Percentiles rank a stretch among this genome's conserved stretches.
Evolutionary conservation across 2,113 vertebrate species (phyloP).

Genomic region (Andinoacara biseriatus): DNA sequence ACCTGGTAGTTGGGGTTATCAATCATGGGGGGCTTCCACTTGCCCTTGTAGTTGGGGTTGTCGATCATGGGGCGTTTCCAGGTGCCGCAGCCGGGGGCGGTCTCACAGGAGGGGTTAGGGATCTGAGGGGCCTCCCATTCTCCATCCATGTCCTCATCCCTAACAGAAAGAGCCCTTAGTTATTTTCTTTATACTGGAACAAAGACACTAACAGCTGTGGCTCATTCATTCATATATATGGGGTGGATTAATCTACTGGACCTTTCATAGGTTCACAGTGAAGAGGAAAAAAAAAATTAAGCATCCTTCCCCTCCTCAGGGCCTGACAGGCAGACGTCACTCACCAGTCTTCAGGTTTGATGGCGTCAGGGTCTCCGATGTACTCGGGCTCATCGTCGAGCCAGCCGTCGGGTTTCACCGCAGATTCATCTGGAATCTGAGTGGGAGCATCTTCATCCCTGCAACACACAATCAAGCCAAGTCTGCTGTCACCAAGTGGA

Average conservation of each 20-base stretch:
- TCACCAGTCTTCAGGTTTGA: conserved; percentile 91
- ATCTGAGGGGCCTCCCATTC: conserved; percentile 98
- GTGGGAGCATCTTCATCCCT: conserved; percentile 98
- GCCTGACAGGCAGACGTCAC: neutral
- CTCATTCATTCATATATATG: too few species aligned
- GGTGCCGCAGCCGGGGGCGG: conserved; percentile 90
- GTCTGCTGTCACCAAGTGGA: neutral
- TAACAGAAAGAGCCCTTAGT: conserved; percentile 27
- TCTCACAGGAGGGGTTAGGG: conserved; percentile 92
- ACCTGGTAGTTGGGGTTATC: conserved; percentile 99
- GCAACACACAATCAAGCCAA: neutral
- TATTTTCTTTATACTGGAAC: neutral
- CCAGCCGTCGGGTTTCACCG: conserved; percentile 96
- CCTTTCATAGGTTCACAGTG: neutral
- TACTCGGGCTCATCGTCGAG: conserved; percentile 95
- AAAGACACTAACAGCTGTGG: too few species aligned
- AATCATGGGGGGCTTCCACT: conserved; percentile 98
- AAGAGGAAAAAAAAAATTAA: neutral
- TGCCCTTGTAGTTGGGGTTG: conserved; percentile 97
- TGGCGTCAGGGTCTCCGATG: conserved; percentile 90
- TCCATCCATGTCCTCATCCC: conserved; percentile 99
- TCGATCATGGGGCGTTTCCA: conserved; percentile 94
- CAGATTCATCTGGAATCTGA: conserved; percentile 90
- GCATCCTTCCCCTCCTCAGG: neutral
- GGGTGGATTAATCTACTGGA: neutral